phyloP scores from a whole-genome alignment of 1,140 invertebrate genomes.

The Neodiprion fabricii region DNA sequence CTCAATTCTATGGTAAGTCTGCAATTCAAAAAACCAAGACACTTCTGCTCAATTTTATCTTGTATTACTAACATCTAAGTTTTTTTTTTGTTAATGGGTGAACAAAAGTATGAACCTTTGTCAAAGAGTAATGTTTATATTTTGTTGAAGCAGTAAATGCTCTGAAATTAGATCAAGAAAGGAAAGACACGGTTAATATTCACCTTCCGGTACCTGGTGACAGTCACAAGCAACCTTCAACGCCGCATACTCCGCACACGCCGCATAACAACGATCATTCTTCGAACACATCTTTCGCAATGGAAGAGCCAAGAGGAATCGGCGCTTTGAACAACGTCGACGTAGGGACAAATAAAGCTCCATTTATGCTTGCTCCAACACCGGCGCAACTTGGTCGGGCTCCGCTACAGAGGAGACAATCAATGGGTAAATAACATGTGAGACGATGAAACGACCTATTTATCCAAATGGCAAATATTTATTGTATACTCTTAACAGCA shows the following conservation, averaged over 20 bases:
- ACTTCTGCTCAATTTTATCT: not conserved
- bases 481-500: slow-evolving; percentile 31
- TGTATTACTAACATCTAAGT: slow-evolving; percentile 2
- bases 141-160: slow-evolving; percentile 41
- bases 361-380: slow-evolving; percentile 89
- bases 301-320: slow-evolving; percentile 38
- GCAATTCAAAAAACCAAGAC: not conserved
- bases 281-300: slow-evolving; percentile 47
- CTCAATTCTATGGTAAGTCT: slow-evolving; percentile 49
- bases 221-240: slow-evolving; percentile 50
- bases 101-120: slow-evolving; percentile 16
- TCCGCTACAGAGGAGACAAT: slow-evolving; percentile 83
- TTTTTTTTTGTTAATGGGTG: slow-evolving; percentile 10
- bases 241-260: slow-evolving; percentile 53
- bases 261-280: slow-evolving; percentile 50
- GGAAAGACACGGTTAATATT: slow-evolving; percentile 45
- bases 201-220: slow-evolving; percentile 40
- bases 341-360: slow-evolving; percentile 57
- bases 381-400: slow-evolving; percentile 90
- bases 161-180: slow-evolving; percentile 47
- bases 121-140: slow-evolving; percentile 8
- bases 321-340: slow-evolving; percentile 51
- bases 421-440: slow-evolving; percentile 67
- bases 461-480: slow-evolving; percentile 10
- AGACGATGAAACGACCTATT: not conserved